Conservation (phyloP, 1,140 invertebrate genomes). For the Ips typographus region DNA sequence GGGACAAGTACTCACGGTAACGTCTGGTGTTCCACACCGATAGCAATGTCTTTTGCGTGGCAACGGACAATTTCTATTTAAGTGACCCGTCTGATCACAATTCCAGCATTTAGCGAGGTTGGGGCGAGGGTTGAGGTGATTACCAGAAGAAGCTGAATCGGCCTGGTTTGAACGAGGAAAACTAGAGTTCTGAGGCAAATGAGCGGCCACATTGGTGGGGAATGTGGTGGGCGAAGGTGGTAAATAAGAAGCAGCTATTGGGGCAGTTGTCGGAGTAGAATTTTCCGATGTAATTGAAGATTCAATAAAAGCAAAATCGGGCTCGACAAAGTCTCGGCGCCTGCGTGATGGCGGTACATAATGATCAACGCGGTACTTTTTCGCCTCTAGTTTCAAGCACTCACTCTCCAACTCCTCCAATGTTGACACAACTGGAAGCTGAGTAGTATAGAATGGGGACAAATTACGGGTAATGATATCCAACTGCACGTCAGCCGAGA, state of each 20-base stretch:
- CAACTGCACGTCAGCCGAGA: constrained; percentile 20
- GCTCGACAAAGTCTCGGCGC: no score
- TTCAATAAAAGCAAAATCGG: no score
- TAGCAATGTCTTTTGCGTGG: not conserved
- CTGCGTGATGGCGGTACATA: no score
- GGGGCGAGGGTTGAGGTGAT: not conserved
- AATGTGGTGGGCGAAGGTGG: no score
- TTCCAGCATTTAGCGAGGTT: constrained; percentile 13
- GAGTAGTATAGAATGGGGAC: constrained; percentile 9
- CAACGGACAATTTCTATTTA: constrained; percentile 7
- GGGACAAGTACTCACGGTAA: constrained; percentile 15
- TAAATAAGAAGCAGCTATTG: no score
- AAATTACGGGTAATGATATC: constrained; percentile 6
- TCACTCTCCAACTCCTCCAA: constrained; percentile 10
- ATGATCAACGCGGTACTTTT: constrained; percentile 8
- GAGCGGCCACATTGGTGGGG: no score
- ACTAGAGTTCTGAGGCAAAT: constrained; percentile 12
- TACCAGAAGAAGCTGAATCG: constrained; percentile 9
- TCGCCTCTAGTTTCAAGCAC: constrained; percentile 11
- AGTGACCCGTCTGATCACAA: constrained; percentile 9
- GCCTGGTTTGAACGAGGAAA: not conserved
- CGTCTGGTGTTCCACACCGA: constrained; percentile 10
- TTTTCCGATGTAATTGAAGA: no score
- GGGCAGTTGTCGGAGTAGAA: no score
- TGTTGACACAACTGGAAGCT: not conserved